Percentiles rank a stretch among this genome's conserved stretches.
These are phyloP conservation scores for Peromyscus leucopus DNA, from an alignment of 2,113 vertebrate species.

Conservation along the genomic window DNA sequence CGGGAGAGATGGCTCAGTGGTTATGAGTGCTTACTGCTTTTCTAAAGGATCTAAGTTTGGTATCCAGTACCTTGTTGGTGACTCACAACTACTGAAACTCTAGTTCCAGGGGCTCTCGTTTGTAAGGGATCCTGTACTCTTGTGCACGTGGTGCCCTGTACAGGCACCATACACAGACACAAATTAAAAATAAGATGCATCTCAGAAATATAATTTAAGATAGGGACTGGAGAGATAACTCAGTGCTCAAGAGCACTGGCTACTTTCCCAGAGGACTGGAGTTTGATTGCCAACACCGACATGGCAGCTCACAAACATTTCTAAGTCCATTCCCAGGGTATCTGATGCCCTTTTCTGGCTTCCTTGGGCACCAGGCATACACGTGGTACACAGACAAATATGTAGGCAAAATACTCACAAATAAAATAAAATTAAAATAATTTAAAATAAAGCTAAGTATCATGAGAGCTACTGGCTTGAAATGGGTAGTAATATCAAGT, in stretches of 20 bases:
- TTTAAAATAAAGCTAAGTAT: background rate
- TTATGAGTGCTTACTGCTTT: background rate
- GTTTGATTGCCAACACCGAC: background rate
- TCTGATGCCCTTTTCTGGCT: background rate
- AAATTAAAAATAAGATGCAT: background rate
- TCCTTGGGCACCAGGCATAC: background rate
- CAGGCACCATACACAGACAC: background rate
- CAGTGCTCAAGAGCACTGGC: background rate
- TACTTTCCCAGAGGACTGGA: background rate
- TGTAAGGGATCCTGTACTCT: background rate
- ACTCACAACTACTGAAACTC: background rate
- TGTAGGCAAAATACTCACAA: background rate
- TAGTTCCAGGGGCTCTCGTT: too few species aligned
- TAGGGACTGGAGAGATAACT: background rate
- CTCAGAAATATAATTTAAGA: background rate
- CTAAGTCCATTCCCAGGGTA: background rate
- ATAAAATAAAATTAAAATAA: background rate
- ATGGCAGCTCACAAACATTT: background rate
- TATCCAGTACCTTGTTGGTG: background rate
- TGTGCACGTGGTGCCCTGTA: background rate
- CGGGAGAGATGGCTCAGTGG: background rate
- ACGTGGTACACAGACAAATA: background rate
- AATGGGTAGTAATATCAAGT: conserved; percentile 9
- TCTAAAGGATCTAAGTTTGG: background rate
- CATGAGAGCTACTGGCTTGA: background rate